A percentile compares a stretch with the other conserved stretches of the same genome.
Evolutionary conservation across 2,797 vertebrate species (phyloP).

Genomic region (Ibycter americanus): DNA sequence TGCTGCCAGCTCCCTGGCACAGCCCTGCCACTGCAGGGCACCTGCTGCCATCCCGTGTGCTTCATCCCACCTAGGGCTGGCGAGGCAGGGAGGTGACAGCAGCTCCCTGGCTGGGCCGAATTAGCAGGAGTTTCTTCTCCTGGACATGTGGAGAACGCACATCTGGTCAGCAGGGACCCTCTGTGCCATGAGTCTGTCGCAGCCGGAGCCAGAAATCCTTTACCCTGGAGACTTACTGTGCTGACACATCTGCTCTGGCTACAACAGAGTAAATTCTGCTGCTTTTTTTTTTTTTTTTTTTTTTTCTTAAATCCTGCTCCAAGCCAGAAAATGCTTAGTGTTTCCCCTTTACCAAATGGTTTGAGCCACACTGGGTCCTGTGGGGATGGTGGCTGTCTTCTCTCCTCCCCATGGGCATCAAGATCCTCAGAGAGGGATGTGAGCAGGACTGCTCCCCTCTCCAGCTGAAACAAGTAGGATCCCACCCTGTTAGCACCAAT

Average conservation of each 20-base stretch:
- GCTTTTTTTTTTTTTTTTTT: rapidly evolving
- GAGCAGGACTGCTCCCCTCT: not conserved
- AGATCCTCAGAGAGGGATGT: not conserved
- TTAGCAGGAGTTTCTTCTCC: not conserved
- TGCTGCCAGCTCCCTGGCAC: not conserved
- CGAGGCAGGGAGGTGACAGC: not conserved
- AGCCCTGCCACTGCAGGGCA: not conserved
- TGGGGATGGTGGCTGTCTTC: not conserved
- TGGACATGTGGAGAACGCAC: rapidly evolving
- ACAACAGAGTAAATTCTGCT: not conserved
- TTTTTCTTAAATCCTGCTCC: not conserved
- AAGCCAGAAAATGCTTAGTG: not conserved
- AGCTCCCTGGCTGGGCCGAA: rapidly evolving
- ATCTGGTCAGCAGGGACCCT: not conserved
- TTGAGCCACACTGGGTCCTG: not conserved
- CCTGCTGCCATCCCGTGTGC: not conserved
- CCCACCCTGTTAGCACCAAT: rapidly evolving
- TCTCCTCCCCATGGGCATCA: rapidly evolving
- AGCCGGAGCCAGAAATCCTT: not conserved
- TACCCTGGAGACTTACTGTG: not conserved
- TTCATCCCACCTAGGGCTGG: rapidly evolving
- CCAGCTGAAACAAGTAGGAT: not conserved
- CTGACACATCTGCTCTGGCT: not conserved
- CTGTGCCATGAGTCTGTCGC: not conserved
- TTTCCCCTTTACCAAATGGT: not conserved